phyloP scores from a whole-genome alignment of 2,888 invertebrate species.

The Nymphalis polychloros region DNA sequence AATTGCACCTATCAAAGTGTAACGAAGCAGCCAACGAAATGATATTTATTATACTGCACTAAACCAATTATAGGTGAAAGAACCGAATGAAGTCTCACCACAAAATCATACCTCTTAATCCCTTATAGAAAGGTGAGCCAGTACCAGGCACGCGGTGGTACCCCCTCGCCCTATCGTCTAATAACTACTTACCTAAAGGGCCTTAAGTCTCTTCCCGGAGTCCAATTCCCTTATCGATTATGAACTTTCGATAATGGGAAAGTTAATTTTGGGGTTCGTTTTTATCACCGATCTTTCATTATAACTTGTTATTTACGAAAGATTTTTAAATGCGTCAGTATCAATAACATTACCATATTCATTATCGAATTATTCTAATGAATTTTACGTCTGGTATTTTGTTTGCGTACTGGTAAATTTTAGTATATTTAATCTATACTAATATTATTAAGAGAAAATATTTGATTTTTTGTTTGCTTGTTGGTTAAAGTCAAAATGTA shows the following conservation, averaged over 20 bases:
- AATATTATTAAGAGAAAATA: too few species aligned
- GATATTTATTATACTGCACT: neutral
- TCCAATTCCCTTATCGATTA: constrained; percentile 37
- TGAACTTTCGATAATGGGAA: constrained; percentile 14
- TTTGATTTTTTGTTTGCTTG: too few species aligned
- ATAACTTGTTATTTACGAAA: constrained; percentile 3
- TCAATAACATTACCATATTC: neutral
- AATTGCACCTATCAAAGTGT: neutral
- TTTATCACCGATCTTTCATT: constrained; percentile 13
- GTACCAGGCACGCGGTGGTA: constrained; percentile 60
- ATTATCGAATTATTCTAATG: neutral
- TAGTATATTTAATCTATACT: too few species aligned
- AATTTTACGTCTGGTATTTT: too few species aligned
- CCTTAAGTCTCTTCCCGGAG: constrained; percentile 41
- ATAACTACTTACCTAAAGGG: constrained; percentile 47
- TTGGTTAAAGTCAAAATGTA: too few species aligned
- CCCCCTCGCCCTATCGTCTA: constrained; percentile 56
- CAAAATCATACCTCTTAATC: constrained; percentile 58
- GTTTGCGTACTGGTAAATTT: too few species aligned
- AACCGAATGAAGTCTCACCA: constrained; percentile 52
- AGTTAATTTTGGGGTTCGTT: constrained; percentile 17
- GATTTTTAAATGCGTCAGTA: neutral
- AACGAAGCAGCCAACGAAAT: neutral
- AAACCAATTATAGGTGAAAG: constrained; percentile 46
- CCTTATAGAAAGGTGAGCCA: constrained; percentile 60